Base-by-base conservation (phyloP, 1,140 invertebrate genomes). In the Musca domestica region DNA sequence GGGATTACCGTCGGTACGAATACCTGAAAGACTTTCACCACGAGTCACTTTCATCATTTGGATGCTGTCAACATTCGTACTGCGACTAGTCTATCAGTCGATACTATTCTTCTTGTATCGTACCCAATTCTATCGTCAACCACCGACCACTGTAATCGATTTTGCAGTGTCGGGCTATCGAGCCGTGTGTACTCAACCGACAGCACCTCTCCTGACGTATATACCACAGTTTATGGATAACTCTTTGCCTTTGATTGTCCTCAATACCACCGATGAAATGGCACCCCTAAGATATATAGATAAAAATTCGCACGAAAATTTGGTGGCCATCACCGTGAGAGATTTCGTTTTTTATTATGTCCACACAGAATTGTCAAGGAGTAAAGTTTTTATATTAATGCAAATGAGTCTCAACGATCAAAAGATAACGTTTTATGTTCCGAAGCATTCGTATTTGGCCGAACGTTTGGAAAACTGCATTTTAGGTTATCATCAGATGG, bases 41-140 rank as follows among this genome's bases (percentile, higher is more conserved):
- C 25, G 65, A 52, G 2, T 47, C 10, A 22, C 22, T 19, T 34
- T 47, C 9, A 7, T 54, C 2, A 30, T 25, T 1, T 27, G 20
- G 65, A 15, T 66, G 0, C 3, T 54, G 0, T 19, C 15, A 20
- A 30, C 65, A 3, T 54, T 66, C 12, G 34, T 66, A 7, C 30
- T 66, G 15, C 65, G 65, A 19, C 25, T 49, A 9, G 49, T 54
- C 0, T 66, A 66, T 54, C 65, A 66, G 9, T 47, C 65, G 9
- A 17, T 66, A 19, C 48, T 66, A 9, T 66, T 66, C n/a, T 27
- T 34, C 20, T 22, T 66, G 2, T 25, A 52, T 30, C 49, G 65
- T 41, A 66, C 65, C 2, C 65, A 66, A 17, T 49, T 65, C 64
- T 65, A 48, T 49, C n/a, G 47, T 3, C 2, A 0, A 2, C 41